phyloP scores from a whole-genome alignment of 2,113 vertebrate genomes.

The Bothrops jararaca region DNA sequence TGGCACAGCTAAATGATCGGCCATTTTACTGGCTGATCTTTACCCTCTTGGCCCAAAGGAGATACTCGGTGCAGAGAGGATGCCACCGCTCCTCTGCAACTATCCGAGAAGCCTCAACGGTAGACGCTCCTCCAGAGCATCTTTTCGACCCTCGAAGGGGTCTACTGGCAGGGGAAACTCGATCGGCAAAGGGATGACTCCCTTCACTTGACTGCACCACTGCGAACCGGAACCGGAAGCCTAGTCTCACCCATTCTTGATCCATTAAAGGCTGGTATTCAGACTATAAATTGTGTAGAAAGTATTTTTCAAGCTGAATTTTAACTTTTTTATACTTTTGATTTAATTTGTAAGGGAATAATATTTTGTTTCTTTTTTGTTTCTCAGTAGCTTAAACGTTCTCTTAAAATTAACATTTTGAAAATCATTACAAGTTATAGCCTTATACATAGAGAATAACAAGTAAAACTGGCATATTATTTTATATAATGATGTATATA shows the following conservation, averaged over 20 bases:
- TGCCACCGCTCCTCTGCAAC: too few species aligned
- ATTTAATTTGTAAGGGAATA: constrained; percentile 11
- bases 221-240: too few species aligned
- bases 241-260: not conserved
- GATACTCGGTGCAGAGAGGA: too few species aligned
- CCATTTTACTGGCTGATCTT: too few species aligned
- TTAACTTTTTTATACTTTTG: not conserved
- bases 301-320: constrained; percentile 17
- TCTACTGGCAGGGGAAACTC: too few species aligned
- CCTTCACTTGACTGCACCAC: too few species aligned
- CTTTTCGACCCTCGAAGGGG: too few species aligned
- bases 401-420: not conserved
- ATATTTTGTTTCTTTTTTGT: not conserved
- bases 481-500: not conserved
- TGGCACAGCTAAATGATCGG: too few species aligned
- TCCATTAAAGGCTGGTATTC: not conserved
- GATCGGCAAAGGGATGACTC: too few species aligned
- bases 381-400: not conserved
- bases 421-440: not conserved
- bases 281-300: not conserved
- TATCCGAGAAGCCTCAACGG: too few species aligned
- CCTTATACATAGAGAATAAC: not conserved
- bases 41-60: too few species aligned
- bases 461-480: not conserved
- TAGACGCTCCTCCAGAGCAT: too few species aligned